Percentiles rank a stretch among this genome's conserved stretches.
Conservation (phyloP, 2,113 vertebrate genomes). For the Oceanodroma tethys region DNA sequence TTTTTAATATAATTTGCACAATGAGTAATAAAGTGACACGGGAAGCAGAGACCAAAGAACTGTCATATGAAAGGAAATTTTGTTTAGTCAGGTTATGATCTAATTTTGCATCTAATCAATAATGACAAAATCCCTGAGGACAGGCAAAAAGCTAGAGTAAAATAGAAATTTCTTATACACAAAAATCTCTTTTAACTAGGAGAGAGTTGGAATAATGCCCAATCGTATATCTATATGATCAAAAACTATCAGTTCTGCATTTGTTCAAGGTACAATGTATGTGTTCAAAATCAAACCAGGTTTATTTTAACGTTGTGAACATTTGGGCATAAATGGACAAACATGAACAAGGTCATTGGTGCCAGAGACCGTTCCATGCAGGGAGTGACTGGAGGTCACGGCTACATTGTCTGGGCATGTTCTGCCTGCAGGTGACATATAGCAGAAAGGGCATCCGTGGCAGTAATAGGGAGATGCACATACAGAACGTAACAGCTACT, state of each 20-base stretch:
- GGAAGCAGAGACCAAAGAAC: conserved; percentile 20
- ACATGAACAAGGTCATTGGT: rapidly evolving
- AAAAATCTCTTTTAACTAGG: background rate
- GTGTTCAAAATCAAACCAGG: background rate
- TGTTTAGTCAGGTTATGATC: conserved; percentile 11
- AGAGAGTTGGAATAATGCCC: background rate
- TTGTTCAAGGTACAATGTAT: background rate
- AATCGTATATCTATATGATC: background rate
- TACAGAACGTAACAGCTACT: background rate
- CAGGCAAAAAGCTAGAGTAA: background rate
- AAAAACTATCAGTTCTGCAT: background rate
- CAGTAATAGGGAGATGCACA: background rate
- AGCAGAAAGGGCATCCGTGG: background rate
- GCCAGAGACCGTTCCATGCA: rapidly evolving
- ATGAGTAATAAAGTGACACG: background rate
- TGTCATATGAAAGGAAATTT: conserved; percentile 26
- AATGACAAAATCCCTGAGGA: background rate
- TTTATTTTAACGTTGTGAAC: background rate
- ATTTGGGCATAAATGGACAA: background rate
- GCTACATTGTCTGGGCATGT: background rate
- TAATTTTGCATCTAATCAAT: conserved; percentile 36
- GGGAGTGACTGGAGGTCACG: background rate
- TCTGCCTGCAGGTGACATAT: background rate
- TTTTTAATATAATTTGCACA: conserved; percentile 47
- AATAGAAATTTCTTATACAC: background rate